Conservation (phyloP, 2,113 vertebrate species). For the Spilogale gracilis region DNA sequence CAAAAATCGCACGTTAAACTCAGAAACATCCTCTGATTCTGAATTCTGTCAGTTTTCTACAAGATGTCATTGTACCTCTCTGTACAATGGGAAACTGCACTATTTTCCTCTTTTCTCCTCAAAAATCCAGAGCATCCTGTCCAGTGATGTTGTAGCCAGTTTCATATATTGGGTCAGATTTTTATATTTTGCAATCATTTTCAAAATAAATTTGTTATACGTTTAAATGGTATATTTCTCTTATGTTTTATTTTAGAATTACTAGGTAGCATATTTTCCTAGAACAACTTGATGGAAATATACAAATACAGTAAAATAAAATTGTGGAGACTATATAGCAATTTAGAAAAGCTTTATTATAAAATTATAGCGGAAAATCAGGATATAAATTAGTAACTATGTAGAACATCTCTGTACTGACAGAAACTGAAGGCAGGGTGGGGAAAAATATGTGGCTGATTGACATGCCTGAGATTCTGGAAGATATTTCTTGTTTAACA, state of each 20-base stretch:
- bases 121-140: neutral
- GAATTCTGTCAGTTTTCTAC: neutral
- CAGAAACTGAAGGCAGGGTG: neutral
- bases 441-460: neutral
- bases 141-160: conserved; percentile 1
- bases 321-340: neutral
- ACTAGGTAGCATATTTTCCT: neutral
- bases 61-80: neutral
- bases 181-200: conserved; percentile 5
- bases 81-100: neutral
- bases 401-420: neutral
- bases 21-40: neutral
- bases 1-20: neutral
- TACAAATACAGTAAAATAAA: neutral
- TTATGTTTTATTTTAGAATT: conserved; percentile 15
- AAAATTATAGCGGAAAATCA: neutral
- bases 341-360: neutral
- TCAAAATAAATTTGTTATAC: neutral
- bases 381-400: neutral
- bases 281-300: neutral
- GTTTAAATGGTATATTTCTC: neutral
- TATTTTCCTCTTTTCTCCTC: neutral
- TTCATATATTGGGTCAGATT: neutral
- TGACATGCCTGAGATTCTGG: neutral
- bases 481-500: neutral